A percentile compares a stretch with the other conserved stretches of the same genome.
Conservation (phyloP, 2,797 vertebrate species). For the Gambelia wislizenii region DNA sequence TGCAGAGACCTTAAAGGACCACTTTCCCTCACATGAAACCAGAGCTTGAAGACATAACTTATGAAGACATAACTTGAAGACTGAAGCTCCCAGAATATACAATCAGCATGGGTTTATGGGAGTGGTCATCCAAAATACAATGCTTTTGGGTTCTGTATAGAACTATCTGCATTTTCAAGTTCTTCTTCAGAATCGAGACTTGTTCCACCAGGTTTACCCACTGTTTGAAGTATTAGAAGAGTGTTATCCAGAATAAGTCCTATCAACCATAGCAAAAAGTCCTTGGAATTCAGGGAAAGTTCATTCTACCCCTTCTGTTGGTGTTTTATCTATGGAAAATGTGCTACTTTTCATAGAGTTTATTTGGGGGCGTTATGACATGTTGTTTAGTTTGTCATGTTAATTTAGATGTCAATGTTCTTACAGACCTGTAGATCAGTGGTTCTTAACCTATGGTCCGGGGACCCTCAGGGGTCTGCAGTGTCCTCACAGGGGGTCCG, state of each 20-base stretch:
- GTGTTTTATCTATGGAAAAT: background rate
- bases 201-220: background rate
- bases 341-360: background rate
- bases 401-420: background rate
- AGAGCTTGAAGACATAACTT: too few relatives aligned
- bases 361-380: too few relatives aligned
- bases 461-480: too few relatives aligned
- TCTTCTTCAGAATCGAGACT: background rate
- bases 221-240: background rate
- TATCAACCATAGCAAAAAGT: background rate
- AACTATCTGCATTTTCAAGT: background rate
- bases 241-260: background rate
- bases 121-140: background rate
- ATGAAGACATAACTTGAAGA: too few relatives aligned
- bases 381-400: too few relatives aligned
- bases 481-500: too few relatives aligned
- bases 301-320: background rate
- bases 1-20: background rate
- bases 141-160: too few relatives aligned
- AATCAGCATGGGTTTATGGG: background rate
- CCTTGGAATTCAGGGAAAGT: background rate
- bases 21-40: background rate
- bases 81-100: background rate
- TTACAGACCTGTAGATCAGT: background rate
- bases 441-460: too few relatives aligned